These are phyloP conservation scores for Antheraea pernyi DNA, from an alignment of 1,140 invertebrate species.

Conservation along the genomic window DNA sequence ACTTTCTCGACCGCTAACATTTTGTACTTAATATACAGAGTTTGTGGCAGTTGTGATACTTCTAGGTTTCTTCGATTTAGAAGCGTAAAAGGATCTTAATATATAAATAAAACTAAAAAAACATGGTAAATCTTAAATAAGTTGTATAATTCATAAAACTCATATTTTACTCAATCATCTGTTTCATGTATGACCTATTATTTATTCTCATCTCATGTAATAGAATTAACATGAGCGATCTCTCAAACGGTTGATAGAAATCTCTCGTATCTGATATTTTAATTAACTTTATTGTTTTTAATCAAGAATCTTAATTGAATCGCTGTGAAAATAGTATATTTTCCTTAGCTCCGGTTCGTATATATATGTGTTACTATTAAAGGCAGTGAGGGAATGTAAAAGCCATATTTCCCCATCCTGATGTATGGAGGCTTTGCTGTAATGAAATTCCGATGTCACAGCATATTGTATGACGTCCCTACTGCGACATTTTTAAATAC, in stretches of 20 bases:
- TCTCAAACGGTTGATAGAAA: constrained; percentile 32
- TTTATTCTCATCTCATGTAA: no score
- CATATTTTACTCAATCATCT: neutral
- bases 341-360: constrained; percentile 24
- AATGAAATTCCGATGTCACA: constrained; percentile 75
- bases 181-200: no score
- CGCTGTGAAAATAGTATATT: constrained; percentile 8
- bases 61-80: no score
- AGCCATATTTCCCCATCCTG: constrained; percentile 69
- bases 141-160: no score
- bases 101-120: no score
- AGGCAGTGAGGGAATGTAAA: constrained; percentile 59
- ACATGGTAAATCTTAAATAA: no score
- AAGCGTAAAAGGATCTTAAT: no score
- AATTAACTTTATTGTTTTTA: constrained; percentile 42
- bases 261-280: constrained; percentile 42
- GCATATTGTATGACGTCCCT: constrained; percentile 58
- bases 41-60: no score
- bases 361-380: constrained; percentile 48
- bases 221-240: neutral
- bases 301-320: constrained; percentile 33
- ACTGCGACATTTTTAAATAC: constrained; percentile 43
- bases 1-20: no score
- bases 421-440: constrained; percentile 67
- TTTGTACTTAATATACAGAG: no score